phyloP scores from a whole-genome alignment of 2,113 vertebrate species.

The Petaurus breviceps region DNA sequence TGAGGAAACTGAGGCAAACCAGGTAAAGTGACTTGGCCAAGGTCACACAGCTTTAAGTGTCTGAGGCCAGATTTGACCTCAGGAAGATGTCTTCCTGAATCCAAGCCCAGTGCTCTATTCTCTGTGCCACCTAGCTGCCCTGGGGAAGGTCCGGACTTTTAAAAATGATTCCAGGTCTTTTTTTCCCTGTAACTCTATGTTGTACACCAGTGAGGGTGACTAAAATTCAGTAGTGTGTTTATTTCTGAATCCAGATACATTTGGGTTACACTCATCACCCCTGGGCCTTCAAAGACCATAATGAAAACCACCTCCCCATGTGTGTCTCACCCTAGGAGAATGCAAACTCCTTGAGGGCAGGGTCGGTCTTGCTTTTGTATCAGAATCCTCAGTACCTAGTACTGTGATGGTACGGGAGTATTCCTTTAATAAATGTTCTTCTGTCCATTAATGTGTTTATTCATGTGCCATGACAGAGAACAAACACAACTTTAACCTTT shows the following conservation, averaged over 20 bases:
- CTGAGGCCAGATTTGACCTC: background rate
- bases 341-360: background rate
- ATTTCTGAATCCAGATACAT: background rate
- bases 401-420: background rate
- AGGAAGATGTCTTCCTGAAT: background rate
- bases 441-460: background rate
- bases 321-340: background rate
- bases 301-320: background rate
- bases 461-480: background rate
- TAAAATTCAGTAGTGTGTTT: background rate
- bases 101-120: background rate
- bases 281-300: background rate
- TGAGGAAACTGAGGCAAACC: background rate
- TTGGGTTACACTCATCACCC: background rate
- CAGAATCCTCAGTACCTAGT: background rate
- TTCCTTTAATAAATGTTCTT: too few relatives aligned
- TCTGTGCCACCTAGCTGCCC: background rate
- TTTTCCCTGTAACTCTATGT: background rate
- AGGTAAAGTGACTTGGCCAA: background rate
- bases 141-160: background rate
- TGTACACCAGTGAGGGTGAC: background rate
- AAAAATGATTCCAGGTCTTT: background rate
- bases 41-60: background rate
- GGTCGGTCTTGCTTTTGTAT: background rate
- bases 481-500: background rate